Base-by-base conservation (phyloP, 2,113 vertebrate genomes). In the Larimichthys crocea region DNA sequence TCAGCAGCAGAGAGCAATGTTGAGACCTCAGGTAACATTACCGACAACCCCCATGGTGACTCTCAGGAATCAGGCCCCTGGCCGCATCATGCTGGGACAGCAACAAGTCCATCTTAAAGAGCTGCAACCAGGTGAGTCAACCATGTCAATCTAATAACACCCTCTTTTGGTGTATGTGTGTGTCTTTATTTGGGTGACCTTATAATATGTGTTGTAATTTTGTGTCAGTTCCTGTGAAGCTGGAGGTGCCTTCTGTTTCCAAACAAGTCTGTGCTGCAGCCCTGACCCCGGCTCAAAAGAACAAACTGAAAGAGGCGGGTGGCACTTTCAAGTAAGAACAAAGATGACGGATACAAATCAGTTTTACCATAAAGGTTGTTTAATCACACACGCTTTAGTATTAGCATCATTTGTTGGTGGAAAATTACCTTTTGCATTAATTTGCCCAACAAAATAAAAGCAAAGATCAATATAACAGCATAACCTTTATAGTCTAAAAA, bases 221-320 rank as follows among this genome's bases (percentile, higher is more conserved):
- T 61, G 55, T 26, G 9, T 74, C 92, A 98, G 97, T 96, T 92
- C 94, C 97, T 50, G 92, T 96, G 91, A 98, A 96, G 82, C 95
- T 95, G 3, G 95, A 96, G 53, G 89, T 94, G 86, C 70, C 95
- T 79, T 88, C 92, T 74, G 96, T 95, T 92, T 93, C 94, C 86
- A 98, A 96, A 95, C 94, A 96, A 76, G 91, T 95, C 66, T 90
- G 94, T 65, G 79, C 95, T 42, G 90, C 96, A 76, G 94, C 95
- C 83, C 92, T 88, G 94, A 97, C 94, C 11, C 94, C 92, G 61
- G 95, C 95, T 74, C 97, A 98, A 89, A 98, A 94, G 89, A 98
- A 96, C 89, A 98, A 97, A 88, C 94, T 97, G 74, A 99, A 96
- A 92, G 97, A 99, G 91, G 96, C 96, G 26, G 97, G 97, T 84